Percentiles rank a stretch among this genome's conserved stretches.
phyloP scores from a whole-genome alignment of 2,888 invertebrate species.

The Drosophila emarginata region DNA sequence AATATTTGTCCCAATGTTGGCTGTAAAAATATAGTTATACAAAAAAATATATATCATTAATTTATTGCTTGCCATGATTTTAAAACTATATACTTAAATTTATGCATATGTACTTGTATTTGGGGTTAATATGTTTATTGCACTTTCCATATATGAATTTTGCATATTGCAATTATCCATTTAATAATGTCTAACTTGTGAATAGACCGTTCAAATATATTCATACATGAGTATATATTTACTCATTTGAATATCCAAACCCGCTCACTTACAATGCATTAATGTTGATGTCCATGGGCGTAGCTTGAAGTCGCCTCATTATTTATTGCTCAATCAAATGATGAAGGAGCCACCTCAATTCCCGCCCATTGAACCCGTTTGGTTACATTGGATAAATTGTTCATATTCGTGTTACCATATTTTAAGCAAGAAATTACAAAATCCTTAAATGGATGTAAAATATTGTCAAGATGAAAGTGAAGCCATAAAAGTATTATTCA shows the following conservation, averaged over 20 bases:
- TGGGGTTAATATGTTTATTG: not conserved
- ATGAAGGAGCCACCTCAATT: too few relatives aligned
- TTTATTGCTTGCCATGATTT: not conserved
- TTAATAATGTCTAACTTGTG: constrained; percentile 26
- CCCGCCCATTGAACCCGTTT: too few relatives aligned
- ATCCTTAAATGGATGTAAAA: too few relatives aligned
- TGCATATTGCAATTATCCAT: constrained; percentile 12
- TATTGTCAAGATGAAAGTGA: too few relatives aligned
- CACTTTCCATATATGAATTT: constrained; percentile 9
- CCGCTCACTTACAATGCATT: not conserved
- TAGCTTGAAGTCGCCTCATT: not conserved
- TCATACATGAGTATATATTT: not conserved
- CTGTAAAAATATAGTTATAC: too few relatives aligned
- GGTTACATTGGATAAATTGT: too few relatives aligned
- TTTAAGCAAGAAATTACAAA: too few relatives aligned
- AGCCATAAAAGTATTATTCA: too few relatives aligned
- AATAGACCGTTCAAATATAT: constrained; percentile 5
- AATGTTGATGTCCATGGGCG: not conserved
- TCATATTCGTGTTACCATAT: too few relatives aligned
- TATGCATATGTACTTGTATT: not conserved
- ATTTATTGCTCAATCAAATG: too few relatives aligned
- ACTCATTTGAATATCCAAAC: not conserved
- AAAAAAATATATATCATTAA: too few relatives aligned
- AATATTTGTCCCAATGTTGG: too few relatives aligned
- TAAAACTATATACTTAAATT: not conserved